Evolutionary conservation across 1,140 invertebrate genomes (phyloP), one percentile per base, ranked within the genome.

Genomic region (Danaus melanippus): DNA sequence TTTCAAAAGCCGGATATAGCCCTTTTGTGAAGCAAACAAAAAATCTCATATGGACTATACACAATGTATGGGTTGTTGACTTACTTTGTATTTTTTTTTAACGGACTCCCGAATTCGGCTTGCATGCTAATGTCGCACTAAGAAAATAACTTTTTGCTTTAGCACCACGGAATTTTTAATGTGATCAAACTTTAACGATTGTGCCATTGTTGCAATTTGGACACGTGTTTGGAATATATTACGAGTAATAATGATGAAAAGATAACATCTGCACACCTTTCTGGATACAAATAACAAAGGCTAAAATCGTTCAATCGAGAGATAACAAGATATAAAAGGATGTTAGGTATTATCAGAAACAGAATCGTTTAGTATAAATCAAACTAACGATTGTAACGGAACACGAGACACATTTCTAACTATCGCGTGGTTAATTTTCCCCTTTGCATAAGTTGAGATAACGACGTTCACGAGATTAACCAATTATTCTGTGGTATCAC

Each of bases 11-110:
- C 81, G 81, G 81, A 84, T 74, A 76, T 74, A 75, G 74, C 72
- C 76, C 78, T 83, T 83, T 83, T 84, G 82, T 82, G 73, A 67
- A 46, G 48, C 63, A 69, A 57, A 77, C 71, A 79, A 79, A 81
- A 75, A 82, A 66, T 42, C 42, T 54, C 56, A 50, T 58, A 64
- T 66, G 61, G 53, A 60, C 47, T 50, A 58, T 52, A 67, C 57
- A 76, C 72, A 79, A 69, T 75, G 61, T 66, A 60, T 62, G 64
- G 71, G 71, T 79, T 79, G 73, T 82, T 83, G 74, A 80, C 78
- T 81, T 74, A 64, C 58, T 67, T 56, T 52, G 62, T 62, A 64
- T 60, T 71, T 68, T 63, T n/a, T 57, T 75, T 73, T 70, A 76
- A 82, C 70, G 71, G 66, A 70, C 50, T 56, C 49, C 46, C 40